phyloP scores from a whole-genome alignment of 1,140 invertebrate species.

The Macrobrachium rosenbergii region DNA sequence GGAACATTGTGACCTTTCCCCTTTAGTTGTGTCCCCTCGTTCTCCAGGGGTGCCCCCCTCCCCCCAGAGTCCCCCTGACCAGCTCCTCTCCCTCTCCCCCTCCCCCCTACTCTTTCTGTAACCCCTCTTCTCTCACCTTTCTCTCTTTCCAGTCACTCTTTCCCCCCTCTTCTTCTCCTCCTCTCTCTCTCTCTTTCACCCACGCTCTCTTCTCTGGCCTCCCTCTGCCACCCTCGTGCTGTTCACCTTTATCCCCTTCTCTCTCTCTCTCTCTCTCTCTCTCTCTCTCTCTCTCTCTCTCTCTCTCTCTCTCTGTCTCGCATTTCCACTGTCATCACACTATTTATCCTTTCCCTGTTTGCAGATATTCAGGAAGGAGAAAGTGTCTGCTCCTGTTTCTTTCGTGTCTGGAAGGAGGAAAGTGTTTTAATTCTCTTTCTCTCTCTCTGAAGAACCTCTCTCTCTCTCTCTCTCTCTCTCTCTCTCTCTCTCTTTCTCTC shows the following conservation, averaged over 20 bases:
- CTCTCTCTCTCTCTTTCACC: neutral
- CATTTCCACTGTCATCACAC: neutral
- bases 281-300: constrained; percentile 1
- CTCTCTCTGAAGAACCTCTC: neutral
- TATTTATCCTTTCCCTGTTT: neutral
- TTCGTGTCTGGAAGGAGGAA: too few relatives aligned
- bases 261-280: constrained; percentile 10
- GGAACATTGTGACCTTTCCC: neutral
- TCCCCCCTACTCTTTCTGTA: neutral
- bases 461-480: neutral
- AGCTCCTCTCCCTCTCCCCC: neutral
- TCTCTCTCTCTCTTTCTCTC: neutral
- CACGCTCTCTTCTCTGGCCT: neutral
- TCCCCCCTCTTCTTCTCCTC: neutral
- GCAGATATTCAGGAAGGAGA: too few relatives aligned
- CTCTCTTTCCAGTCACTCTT: neutral
- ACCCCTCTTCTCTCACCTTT: neutral
- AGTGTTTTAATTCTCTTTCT: neutral
- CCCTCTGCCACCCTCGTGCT: neutral
- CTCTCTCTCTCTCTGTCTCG: neutral
- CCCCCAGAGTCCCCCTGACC: neutral
- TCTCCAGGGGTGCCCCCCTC: neutral
- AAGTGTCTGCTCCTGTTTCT: too few relatives aligned
- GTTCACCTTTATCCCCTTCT: neutral
- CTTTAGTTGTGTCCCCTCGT: neutral